Percentiles rank a stretch among this genome's conserved stretches.
Conservation (phyloP, 2,888 invertebrate species). For the Stenotaenia linearis region DNA sequence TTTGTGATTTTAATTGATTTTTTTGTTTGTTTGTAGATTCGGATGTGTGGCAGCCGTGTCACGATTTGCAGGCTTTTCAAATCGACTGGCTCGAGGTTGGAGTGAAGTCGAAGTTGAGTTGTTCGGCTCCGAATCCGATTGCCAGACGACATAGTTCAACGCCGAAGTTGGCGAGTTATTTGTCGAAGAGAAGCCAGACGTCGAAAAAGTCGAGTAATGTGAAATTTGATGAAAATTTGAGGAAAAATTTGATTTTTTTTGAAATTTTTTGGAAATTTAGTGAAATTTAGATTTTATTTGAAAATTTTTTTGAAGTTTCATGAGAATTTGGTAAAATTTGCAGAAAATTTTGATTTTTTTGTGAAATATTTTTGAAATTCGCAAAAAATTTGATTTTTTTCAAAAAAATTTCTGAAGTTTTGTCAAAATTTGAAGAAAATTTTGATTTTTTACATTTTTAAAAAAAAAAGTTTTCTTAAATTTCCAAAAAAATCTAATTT, state of each 20-base stretch:
- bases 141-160: neutral
- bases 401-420: no score
- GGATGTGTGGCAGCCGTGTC: slow-evolving; percentile 45
- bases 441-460: no score
- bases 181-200: neutral
- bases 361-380: no score
- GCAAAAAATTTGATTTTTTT: no score
- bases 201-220: neutral
- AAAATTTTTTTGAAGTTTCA: no score
- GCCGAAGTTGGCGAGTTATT: neutral
- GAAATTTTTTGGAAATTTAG: no score
- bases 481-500: no score
- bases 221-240: neutral
- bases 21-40: neutral
- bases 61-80: slow-evolving; percentile 74
- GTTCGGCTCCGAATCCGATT: neutral
- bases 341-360: neutral
- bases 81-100: slow-evolving; percentile 87
- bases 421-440: neutral
- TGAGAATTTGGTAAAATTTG: neutral
- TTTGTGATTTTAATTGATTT: neutral
- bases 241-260: neutral
- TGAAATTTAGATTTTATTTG: no score
- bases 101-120: neutral
- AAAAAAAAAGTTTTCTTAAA: no score